These are phyloP conservation scores for Drepana arcuata DNA, from an alignment of 1,140 invertebrate genomes.

Conservation along the genomic window DNA sequence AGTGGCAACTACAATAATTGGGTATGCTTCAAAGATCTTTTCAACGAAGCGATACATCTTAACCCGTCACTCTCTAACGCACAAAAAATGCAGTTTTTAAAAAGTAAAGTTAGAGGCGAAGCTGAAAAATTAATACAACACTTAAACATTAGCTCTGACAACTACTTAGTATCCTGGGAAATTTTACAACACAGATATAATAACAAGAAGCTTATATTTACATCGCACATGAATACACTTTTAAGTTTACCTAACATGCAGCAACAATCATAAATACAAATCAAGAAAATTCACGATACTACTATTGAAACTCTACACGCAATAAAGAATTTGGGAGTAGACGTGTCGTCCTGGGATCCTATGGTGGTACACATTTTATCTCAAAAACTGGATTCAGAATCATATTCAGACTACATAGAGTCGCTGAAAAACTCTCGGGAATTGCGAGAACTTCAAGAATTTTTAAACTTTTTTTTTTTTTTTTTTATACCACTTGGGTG, in stretches of 20 bases:
- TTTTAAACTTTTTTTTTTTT: constrained; percentile 4
- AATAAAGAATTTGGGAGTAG: constrained; percentile 5
- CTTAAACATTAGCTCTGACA: constrained; percentile 11
- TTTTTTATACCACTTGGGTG: too few relatives aligned
- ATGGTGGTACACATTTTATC: constrained; percentile 3
- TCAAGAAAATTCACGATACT: constrained; percentile 10
- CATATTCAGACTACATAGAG: constrained; percentile 4
- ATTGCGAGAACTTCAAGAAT: constrained; percentile 1
- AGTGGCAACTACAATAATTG: constrained; percentile 5
- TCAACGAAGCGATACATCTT: constrained; percentile 6
- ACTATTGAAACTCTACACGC: constrained; percentile 9
- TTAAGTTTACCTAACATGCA: constrained; percentile 12
- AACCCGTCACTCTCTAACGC: constrained; percentile 4
- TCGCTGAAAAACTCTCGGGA: constrained; percentile 2
- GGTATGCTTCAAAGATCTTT: constrained; percentile 6
- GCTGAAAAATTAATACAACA: constrained; percentile 16
- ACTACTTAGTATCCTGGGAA: constrained; percentile 14
- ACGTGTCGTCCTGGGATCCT: constrained; percentile 2
- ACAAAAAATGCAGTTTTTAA: constrained; percentile 10
- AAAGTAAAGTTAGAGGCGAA: constrained; percentile 14
- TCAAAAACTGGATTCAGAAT: constrained; percentile 4
- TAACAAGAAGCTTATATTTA: constrained; percentile 14
- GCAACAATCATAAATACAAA: constrained; percentile 4
- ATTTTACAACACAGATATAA: constrained; percentile 12
- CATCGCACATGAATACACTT: constrained; percentile 11